Evolutionary conservation across 2,888 invertebrate species (phyloP), one percentile per base, ranked within the genome.

Genomic region (Apamea crenata): DNA sequence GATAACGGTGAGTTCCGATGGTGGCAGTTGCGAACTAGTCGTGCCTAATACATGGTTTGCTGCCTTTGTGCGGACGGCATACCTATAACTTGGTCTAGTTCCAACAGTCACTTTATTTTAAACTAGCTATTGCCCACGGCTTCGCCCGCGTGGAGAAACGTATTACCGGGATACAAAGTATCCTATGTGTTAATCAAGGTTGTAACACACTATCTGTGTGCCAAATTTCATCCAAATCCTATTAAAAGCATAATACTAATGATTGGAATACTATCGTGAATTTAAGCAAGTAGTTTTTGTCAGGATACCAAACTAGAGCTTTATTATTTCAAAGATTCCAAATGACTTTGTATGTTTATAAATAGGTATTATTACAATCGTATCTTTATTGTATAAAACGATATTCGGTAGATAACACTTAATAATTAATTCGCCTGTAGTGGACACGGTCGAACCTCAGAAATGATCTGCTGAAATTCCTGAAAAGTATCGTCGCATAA

Each of bases 1-100:
- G 96, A 97, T 88, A 97, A 97, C 85, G 97, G 97, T 97, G 82
- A 93, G 93, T 80, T 12, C n/a, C 12, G 12, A 63, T 40, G 18
- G 44, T 29, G 21, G 29, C 29, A 47, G 12, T 18, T 7, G 2
- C 36, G 18, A 56, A 18, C 6, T 18, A 56, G 36, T 16, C 25
- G 36, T 53, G 36, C 16, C 18, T 18, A 36, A 36, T 12, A 36
- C n/a, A 40, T 4, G 25, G 6, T 32, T 10, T 53, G 18, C 53
- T 36, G 44, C 44, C 14, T 10, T 7, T 10, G 12, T 47, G 47
- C 47, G 14, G 16, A n/a, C n/a, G n/a, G n/a, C n/a, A n/a, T n/a
- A n/a, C n/a, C 6, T 53, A 16, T 5, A 16, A 50, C 16, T 53
- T 16, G 2, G 8, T 36, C 53, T 10, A 53, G 16, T 70, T 53